phyloP scores from a whole-genome alignment of 2,797 vertebrate species.

The Lacerta agilis region DNA sequence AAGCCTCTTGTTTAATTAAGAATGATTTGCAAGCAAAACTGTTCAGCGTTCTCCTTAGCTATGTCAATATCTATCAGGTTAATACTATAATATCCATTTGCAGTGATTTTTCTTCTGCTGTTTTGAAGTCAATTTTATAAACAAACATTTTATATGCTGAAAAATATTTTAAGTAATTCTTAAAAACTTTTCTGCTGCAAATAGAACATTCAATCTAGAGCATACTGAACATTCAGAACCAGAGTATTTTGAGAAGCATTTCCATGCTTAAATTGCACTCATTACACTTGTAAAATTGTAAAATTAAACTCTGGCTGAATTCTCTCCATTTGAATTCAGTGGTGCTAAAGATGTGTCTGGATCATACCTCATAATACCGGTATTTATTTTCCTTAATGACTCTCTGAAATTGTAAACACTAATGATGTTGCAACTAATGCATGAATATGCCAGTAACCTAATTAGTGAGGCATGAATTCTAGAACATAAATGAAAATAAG shows the following conservation, averaged over 20 bases:
- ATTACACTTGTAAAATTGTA: background rate
- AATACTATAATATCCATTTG: background rate
- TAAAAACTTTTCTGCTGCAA: slow-evolving; percentile 65
- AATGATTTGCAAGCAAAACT: background rate
- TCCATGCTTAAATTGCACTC: background rate
- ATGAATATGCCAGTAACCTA: background rate
- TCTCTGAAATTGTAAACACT: background rate
- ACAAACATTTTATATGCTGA: background rate
- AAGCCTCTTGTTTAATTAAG: background rate
- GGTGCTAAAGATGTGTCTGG: background rate
- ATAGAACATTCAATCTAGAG: slow-evolving; percentile 28
- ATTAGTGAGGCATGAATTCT: background rate
- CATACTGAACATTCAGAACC: background rate
- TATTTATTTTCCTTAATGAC: slow-evolving; percentile 26
- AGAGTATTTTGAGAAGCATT: background rate
- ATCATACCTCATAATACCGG: background rate
- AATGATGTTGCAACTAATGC: background rate
- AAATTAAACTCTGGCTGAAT: background rate
- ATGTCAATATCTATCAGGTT: background rate
- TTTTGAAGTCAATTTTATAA: background rate
- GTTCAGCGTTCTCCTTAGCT: background rate
- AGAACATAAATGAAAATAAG: background rate
- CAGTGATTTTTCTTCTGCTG: background rate
- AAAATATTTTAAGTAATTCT: slow-evolving; percentile 49
- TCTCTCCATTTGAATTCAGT: background rate